Evolutionary conservation across 30 jellyfish, hydroid and myxozoan genomes (phyloP), one percentile per base, ranked within the genome.

Genomic region (Turritopsis dohrnii): DNA sequence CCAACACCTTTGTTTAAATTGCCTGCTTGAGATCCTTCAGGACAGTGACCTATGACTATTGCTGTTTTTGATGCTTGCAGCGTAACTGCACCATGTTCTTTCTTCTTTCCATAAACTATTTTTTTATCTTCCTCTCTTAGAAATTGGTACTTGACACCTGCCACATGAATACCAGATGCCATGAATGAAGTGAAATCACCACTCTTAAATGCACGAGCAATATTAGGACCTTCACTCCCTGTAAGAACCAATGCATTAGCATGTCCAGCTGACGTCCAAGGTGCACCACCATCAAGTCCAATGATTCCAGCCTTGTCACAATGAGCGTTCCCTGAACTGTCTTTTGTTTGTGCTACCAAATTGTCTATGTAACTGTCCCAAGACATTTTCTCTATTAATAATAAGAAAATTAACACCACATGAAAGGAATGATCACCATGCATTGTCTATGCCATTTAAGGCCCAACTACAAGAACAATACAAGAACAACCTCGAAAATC

Each of bases 21-120:
- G 20, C 96, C 96, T 18, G 86, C 96, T 82, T 86, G 96, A 16
- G 60, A 81, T 26, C 97, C 97, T 81, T 91, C 97, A 18, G 88
- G 79, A 22, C 88, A 53, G 81, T 91, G 97, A 16, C 86, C 97
- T 27, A 87, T 71, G 23, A 91, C 84, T 1, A 83, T 74, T 7
- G 88, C 94, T 20, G 86, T 28, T 71, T 83, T 91, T 26, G 92
- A n/a, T 21, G 26, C 77, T 72, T 86, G 94, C 7, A 85, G 22
- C 1, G 97, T 86, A 41, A 91, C 72, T 4, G 97, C 88, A 1
- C 97, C 97, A 66, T 84, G 74, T 3, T 86, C 97, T 76, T 91
- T 91, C 80, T 91, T 91, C 75, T 91, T 91, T 8, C 94, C 97
- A 8, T 75, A 54, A 7, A 75, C 94, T 4, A 71, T 26, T 26